Base-by-base conservation (phyloP, 2,888 invertebrate genomes). In the Terebella lapidaria region DNA sequence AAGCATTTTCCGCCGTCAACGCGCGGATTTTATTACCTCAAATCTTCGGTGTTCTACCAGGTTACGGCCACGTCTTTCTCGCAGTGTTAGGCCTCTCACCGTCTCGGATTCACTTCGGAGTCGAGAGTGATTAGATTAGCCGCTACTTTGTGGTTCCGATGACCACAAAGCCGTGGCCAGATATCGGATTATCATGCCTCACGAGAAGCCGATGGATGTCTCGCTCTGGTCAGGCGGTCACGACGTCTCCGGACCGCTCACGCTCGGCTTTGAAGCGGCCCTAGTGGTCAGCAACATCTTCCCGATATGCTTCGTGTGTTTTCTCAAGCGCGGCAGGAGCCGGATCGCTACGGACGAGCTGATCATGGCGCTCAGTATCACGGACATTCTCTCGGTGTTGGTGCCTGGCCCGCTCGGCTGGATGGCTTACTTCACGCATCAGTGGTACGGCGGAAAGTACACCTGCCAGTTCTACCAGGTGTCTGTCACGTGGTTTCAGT, bases 381-480 rank as follows among this genome's bases (percentile, higher is more conserved):
- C 68, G 0, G 72, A 71, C 57, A 72, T 74, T 10, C 62, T 73
- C 1, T 72, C 72, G 10, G 71, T 72, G 2, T 27, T 72, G 10
- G 60, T 74, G 3, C 74, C 74, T 1, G 64, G 71, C 0, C 74
- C 74, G 0, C 63, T 73, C 0, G 72, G 71, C 2, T 66, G 72
- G 30, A 62, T 68, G 2, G 70, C 72, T 4, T 73, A 69, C 45
- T 72, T 73, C 60, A 65, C 65, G 10, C 64, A 68, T 2, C 65
- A 60, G 25, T 74, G 74, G 74, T 68, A 69, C 27, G 74, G 74
- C n/a, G 72, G 74, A 0, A 60, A 64, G 20, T 51, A 61, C 0
- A 67, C 72, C 1, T 74, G 74, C 55, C 63, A 68, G 24, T 68
- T 71, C 28, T 74, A 71, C 45, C 74, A 74, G 61, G 64, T 73